Evolutionary conservation across 2,888 invertebrate species (phyloP), one percentile per base, ranked within the genome.

Genomic region (Amphipyra tragopoginis): DNA sequence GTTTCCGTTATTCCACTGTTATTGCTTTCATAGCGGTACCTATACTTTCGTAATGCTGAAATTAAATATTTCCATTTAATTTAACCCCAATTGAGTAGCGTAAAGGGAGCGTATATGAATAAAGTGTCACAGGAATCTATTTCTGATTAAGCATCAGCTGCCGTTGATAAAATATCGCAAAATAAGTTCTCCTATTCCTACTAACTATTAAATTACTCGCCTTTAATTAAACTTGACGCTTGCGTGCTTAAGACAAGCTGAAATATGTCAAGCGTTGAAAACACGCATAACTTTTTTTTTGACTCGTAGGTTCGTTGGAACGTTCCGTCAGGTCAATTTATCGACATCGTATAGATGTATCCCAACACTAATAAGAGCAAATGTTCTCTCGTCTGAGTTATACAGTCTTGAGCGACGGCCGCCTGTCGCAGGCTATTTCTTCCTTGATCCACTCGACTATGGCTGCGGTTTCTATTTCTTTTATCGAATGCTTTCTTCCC

Each of bases 371-470:
- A 54, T 66, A 65, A 59, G 57, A 70, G 59, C 42, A 56, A 71
- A 74, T 72, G 68, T 76, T 55, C 52, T 64, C 48, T 74, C 49
- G 62, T 59, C 69, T 79, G 76, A 79, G 78, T 80, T 80, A 74
- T 75, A 77, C 48, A 58, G 69, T 75, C 69, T 69, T 73, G 75
- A 77, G 75, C 77, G 77, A 81, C 76, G 79, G 68, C 65, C 69
- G 79, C 75, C 77, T 75, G 79, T 67, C 62, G 52, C 51, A 65
- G 66, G 58, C 72, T 66, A 72, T 82, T 81, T 79, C 79, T 76
- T 77, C 54, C 65, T 55, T 72, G 65, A 72, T 74, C 65, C 63
- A 68, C 57, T 76, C 50, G 26, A 50, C 47, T 55, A 44, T 58
- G 54, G 52, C 34, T 58, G 53, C 26, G 57, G 59, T 54, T 70